These are phyloP conservation scores for Lacerta agilis DNA, from an alignment of 2,797 vertebrate species.

Conservation along the genomic window DNA sequence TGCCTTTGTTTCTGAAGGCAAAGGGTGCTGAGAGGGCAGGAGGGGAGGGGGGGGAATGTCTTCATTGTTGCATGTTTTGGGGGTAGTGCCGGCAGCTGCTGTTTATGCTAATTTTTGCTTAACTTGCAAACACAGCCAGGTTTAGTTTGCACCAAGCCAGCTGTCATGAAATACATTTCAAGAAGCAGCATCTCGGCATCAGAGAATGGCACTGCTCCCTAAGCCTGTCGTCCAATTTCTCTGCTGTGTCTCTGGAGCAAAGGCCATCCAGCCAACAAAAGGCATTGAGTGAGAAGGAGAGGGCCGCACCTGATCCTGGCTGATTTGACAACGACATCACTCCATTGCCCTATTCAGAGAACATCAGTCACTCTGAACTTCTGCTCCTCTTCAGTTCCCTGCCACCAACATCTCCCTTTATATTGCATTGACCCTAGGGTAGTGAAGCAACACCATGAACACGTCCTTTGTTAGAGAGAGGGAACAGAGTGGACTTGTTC, in stretches of 20 bases:
- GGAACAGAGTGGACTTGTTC: no score
- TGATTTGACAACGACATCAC: background rate
- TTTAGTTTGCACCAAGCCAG: constrained; percentile 77
- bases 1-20: constrained; percentile 65
- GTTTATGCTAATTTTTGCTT: constrained; percentile 79
- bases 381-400: no score
- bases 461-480: background rate
- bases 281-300: background rate
- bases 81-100: constrained; percentile 72
- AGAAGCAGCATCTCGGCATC: constrained; percentile 71
- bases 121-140: constrained; percentile 77
- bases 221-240: constrained; percentile 35
- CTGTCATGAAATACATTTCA: constrained; percentile 77
- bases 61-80: constrained; percentile 66
- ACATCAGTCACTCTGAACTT: fast-evolving
- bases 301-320: background rate
- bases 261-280: background rate
- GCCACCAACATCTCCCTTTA: background rate
- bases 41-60: constrained; percentile 21
- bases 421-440: background rate
- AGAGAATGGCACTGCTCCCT: constrained; percentile 58
- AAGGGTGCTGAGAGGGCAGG: background rate
- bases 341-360: background rate
- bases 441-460: background rate
- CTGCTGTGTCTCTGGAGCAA: background rate